Evolutionary conservation across 2,888 invertebrate species (phyloP).

Genomic region (Lamproptera curius): DNA sequence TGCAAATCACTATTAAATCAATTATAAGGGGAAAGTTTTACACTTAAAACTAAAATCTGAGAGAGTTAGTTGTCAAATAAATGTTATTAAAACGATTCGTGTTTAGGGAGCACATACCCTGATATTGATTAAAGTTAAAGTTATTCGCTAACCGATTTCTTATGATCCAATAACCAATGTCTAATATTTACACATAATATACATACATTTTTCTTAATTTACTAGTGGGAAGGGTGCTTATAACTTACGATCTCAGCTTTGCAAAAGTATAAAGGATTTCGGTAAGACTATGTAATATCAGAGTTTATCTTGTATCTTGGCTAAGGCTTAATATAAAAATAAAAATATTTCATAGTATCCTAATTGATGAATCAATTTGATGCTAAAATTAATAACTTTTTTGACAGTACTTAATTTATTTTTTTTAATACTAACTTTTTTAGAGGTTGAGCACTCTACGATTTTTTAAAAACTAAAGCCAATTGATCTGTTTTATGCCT

Average conservation of each 20-base stretch:
- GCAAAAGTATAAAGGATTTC: neutral
- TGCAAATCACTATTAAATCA: too few relatives aligned
- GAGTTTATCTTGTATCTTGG: neutral
- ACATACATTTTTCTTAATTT: constrained; percentile 7
- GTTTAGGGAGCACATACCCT: constrained; percentile 69
- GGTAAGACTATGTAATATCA: neutral
- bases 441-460: too few relatives aligned
- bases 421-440: neutral
- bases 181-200: constrained; percentile 18
- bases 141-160: constrained; percentile 47
- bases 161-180: constrained; percentile 34
- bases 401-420: neutral
- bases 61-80: constrained; percentile 29
- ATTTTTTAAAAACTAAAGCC: too few relatives aligned
- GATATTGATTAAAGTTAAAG: constrained; percentile 60
- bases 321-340: neutral
- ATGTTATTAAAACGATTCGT: constrained; percentile 44
- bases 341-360: neutral
- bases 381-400: neutral
- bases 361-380: neutral
- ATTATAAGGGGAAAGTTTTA: too few relatives aligned
- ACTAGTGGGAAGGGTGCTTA: constrained; percentile 5
- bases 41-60: too few relatives aligned
- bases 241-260: neutral
- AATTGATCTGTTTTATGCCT: too few relatives aligned